phyloP scores from a whole-genome alignment of 2,113 vertebrate species.

The Pteropus alecto region DNA sequence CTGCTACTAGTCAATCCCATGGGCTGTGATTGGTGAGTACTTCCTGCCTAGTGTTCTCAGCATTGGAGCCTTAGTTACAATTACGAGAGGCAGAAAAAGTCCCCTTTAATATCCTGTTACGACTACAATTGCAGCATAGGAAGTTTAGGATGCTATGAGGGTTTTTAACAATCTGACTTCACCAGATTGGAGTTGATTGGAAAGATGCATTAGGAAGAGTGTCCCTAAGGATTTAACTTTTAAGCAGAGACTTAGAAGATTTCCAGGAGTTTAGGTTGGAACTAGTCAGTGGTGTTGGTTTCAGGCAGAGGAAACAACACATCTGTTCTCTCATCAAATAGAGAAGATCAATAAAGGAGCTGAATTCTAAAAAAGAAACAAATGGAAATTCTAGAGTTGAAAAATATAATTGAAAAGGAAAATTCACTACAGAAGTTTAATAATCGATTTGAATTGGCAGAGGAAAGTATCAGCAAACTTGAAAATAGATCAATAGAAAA shows the following conservation, averaged over 20 bases:
- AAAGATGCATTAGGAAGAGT: neutral
- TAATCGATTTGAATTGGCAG: too few species aligned
- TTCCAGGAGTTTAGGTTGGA: neutral
- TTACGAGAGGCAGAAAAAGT: neutral
- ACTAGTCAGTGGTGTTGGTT: neutral
- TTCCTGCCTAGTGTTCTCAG: neutral
- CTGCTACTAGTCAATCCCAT: neutral
- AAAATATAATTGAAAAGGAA: too few species aligned
- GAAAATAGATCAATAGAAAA: too few species aligned
- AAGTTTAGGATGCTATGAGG: neutral
- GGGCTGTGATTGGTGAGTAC: too few species aligned
- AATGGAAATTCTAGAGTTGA: too few species aligned
- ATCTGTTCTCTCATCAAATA: too few species aligned
- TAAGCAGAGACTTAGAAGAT: neutral
- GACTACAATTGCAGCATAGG: neutral
- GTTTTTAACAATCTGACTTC: neutral
- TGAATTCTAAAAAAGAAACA: too few species aligned
- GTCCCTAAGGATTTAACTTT: neutral
- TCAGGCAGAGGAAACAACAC: neutral
- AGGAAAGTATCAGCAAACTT: too few species aligned
- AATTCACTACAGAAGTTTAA: too few species aligned
- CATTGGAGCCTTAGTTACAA: neutral
- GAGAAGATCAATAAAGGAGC: too few species aligned
- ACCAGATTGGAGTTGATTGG: neutral
- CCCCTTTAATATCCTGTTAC: too few species aligned